These are phyloP conservation scores for Tyrophagus putrescentiae DNA, from an alignment of 1,140 invertebrate genomes.

Conservation along the genomic window DNA sequence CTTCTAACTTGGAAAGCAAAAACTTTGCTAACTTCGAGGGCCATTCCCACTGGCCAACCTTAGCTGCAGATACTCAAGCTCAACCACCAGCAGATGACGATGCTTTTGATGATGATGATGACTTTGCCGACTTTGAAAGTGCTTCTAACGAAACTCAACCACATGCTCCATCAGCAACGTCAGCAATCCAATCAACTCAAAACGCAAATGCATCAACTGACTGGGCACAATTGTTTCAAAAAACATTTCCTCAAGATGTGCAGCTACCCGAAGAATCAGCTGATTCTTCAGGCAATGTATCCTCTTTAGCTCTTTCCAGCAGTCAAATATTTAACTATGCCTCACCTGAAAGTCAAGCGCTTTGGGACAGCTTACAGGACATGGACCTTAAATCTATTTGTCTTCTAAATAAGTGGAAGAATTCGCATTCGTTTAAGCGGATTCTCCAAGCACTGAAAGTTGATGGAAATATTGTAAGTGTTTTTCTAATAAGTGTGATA, in stretches of 20 bases:
- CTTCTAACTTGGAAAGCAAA: neutral
- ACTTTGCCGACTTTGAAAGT: slow-evolving; percentile 22
- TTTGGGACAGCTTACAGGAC: slow-evolving; percentile 19
- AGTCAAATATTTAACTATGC: no score
- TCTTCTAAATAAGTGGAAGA: neutral
- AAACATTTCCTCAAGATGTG: neutral
- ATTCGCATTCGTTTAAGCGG: neutral
- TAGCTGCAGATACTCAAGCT: no score
- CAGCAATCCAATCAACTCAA: neutral
- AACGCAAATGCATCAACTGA: neutral
- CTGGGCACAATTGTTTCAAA: neutral
- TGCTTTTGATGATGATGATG: neutral
- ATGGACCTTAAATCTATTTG: slow-evolving; percentile 14
- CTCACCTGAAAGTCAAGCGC: neutral
- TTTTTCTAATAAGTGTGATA: no score
- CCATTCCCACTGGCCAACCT: no score
- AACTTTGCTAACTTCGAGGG: slow-evolving; percentile 1
- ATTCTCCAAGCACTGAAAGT: neutral
- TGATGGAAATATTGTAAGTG: slow-evolving; percentile 12
- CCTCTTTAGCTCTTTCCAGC: no score
- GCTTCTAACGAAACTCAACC: slow-evolving; percentile 4
- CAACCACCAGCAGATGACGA: no score
- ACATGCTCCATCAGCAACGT: neutral
- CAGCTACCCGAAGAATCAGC: no score
- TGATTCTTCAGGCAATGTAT: no score